Percentiles rank a stretch among this genome's conserved stretches.
phyloP scores from a whole-genome alignment of 2,113 vertebrate species.

The Microtus pennsylvanicus region DNA sequence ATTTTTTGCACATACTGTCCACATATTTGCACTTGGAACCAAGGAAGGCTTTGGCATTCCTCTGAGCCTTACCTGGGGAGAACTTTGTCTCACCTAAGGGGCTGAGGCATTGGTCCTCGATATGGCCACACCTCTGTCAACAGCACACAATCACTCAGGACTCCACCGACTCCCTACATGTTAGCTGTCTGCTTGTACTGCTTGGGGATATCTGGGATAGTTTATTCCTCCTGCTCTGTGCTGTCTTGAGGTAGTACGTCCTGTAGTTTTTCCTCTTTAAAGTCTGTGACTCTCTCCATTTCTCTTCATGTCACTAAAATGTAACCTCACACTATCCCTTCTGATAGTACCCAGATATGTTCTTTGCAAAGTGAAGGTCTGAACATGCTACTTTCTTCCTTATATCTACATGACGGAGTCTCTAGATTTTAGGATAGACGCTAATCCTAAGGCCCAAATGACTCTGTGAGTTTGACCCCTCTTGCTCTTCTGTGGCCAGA shows the following conservation, averaged over 20 bases:
- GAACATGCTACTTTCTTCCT: neutral
- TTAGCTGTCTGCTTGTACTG: neutral
- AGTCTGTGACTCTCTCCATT: neutral
- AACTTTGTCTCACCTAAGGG: neutral
- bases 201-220: neutral
- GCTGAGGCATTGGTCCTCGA: neutral
- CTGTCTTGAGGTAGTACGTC: neutral
- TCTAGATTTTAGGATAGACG: constrained; percentile 18
- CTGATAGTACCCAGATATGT: neutral
- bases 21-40: too few species aligned
- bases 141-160: neutral
- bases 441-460: neutral
- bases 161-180: neutral
- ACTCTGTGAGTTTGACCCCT: neutral
- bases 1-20: neutral
- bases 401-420: neutral
- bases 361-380: constrained; percentile 36
- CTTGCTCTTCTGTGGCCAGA: neutral
- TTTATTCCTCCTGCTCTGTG: neutral
- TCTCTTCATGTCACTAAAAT: neutral
- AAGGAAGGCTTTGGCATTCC: neutral
- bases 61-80: neutral
- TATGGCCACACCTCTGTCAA: neutral
- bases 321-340: neutral
- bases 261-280: constrained; percentile 15